Percentiles rank a stretch among this genome's conserved stretches.
Evolutionary conservation across 2,797 vertebrate species (phyloP).

Genomic region (Heterohyrax brucei): DNA sequence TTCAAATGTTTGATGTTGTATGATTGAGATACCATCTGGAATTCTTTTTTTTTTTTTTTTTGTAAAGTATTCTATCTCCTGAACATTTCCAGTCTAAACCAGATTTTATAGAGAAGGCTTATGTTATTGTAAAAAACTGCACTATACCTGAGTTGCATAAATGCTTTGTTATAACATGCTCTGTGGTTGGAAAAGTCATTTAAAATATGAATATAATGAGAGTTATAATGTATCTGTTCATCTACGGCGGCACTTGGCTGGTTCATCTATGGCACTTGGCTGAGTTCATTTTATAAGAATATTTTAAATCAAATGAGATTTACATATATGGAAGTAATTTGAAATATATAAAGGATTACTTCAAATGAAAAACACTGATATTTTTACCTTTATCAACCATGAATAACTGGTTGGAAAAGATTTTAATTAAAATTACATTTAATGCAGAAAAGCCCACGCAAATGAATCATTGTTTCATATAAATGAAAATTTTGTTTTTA

Average conservation of each 20-base stretch:
- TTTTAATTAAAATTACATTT: slow-evolving; percentile 55
- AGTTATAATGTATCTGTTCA: not conserved
- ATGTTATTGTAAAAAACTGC: not conserved
- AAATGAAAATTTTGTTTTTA: slow-evolving; percentile 1
- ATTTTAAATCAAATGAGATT: slow-evolving; percentile 45
- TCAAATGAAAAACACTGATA: slow-evolving; percentile 12
- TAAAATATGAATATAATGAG: not conserved
- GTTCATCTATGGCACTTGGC: no score
- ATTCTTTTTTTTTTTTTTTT: not conserved
- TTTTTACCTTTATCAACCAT: not conserved
- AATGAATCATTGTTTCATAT: slow-evolving; percentile 26
- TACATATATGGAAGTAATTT: not conserved
- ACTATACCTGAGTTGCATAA: not conserved
- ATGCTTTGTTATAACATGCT: not conserved
- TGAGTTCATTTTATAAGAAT: not conserved
- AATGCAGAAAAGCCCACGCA: not conserved
- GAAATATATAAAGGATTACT: slow-evolving; percentile 19
- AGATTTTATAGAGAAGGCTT: not conserved
- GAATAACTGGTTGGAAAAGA: slow-evolving; percentile 6
- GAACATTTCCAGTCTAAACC: not conserved
- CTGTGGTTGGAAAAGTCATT: slow-evolving; percentile 36
- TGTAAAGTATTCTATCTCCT: not conserved
- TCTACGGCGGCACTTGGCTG: no score
- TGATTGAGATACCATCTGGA: not conserved
- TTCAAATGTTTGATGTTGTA: not conserved